Evolutionary conservation across 2,888 invertebrate genomes (phyloP).

Genomic region (Microdon myrmicae): DNA sequence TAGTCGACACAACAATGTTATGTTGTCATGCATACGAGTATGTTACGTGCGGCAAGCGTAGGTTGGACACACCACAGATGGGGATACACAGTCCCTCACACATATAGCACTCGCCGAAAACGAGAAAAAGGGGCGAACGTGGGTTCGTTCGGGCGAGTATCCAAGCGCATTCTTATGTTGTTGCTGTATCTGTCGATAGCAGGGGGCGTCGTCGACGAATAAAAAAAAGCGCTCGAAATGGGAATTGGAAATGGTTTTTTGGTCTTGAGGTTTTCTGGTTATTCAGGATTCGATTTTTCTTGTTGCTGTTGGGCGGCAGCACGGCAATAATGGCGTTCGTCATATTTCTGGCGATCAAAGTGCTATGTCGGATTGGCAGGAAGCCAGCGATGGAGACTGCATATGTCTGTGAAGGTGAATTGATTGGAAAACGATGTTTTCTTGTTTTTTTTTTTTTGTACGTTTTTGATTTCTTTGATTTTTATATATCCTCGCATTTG

Average conservation of each 20-base stretch:
- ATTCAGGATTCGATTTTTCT: slow-evolving; percentile 27
- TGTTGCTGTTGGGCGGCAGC: slow-evolving; percentile 13
- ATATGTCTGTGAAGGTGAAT: slow-evolving; percentile 21
- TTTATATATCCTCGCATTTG: slow-evolving; percentile 22
- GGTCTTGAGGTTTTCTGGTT: slow-evolving; percentile 43
- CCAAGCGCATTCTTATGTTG: slow-evolving; percentile 22
- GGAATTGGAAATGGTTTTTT: slow-evolving; percentile 37
- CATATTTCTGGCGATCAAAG: slow-evolving; percentile 27
- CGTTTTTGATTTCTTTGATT: slow-evolving; percentile 3
- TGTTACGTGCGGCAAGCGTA: too few relatives aligned
- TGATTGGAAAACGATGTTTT: slow-evolving; percentile 15
- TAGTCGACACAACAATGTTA: slow-evolving; percentile 30
- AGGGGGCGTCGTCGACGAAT: slow-evolving; percentile 37
- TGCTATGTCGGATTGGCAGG: slow-evolving; percentile 2
- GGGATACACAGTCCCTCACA: slow-evolving; percentile 13
- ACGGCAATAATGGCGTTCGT: slow-evolving; percentile 39
- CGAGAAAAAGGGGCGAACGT: slow-evolving; percentile 1
- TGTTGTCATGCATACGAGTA: slow-evolving; percentile 45
- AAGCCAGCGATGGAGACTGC: slow-evolving; percentile 5
- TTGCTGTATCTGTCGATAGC: slow-evolving; percentile 29
- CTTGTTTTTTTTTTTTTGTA: slow-evolving; percentile 7
- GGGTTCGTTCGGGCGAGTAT: slow-evolving; percentile 4
- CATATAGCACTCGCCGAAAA: slow-evolving; percentile 14
- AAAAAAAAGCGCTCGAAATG: slow-evolving; percentile 35
- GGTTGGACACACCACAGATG: slow-evolving; percentile 31